Percentiles rank a stretch among this genome's conserved stretches.
phyloP scores from a whole-genome alignment of 2,113 vertebrate species.

The Pterocles gutturalis region DNA sequence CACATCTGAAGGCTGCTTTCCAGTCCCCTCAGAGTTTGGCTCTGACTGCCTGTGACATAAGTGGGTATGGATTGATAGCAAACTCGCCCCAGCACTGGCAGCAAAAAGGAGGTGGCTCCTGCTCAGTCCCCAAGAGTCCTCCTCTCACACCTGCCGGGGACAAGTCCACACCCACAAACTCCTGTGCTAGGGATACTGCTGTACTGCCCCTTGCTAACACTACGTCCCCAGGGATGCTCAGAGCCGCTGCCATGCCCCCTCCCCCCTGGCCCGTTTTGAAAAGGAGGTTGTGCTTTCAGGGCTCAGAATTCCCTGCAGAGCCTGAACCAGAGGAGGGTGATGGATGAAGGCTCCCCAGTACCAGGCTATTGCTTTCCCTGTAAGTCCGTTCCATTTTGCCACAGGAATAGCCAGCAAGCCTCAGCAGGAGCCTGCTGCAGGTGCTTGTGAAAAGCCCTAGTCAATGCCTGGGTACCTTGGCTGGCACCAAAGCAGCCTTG shows the following conservation, averaged over 20 bases:
- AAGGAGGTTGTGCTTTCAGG: background rate
- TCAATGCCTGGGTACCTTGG: background rate
- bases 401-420: background rate
- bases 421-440: background rate
- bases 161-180: background rate
- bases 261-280: background rate
- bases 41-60: background rate
- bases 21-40: background rate
- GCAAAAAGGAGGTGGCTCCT: background rate
- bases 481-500: background rate
- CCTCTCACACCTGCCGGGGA: fast-evolving
- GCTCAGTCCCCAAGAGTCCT: fast-evolving
- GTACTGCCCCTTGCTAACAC: fast-evolving
- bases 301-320: background rate
- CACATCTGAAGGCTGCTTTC: background rate
- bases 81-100: background rate
- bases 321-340: background rate
- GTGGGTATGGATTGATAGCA: background rate
- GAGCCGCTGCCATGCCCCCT: background rate
- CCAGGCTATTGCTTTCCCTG: background rate
- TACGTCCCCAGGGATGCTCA: background rate
- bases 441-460: background rate
- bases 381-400: background rate
- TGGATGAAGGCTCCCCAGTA: background rate
- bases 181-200: background rate